phyloP scores from a whole-genome alignment of 1,140 invertebrate species.

The Delia radicum region DNA sequence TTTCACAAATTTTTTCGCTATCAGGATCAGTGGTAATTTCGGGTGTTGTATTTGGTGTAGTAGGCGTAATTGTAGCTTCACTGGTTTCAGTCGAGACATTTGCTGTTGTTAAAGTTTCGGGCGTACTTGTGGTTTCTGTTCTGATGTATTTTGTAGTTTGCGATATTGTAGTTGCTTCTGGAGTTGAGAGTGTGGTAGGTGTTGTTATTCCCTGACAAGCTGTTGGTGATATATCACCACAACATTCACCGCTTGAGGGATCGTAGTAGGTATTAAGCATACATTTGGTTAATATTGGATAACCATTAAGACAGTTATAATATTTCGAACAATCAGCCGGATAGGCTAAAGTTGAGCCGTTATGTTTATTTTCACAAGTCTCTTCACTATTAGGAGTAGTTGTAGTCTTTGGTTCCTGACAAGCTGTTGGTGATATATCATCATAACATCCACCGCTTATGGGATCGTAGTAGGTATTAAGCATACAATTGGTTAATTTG shows the following conservation, averaged over 20 bases:
- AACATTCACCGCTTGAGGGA: constrained; percentile 34
- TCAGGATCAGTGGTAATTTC: too few species aligned
- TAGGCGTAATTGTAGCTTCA: too few species aligned
- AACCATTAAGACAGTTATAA: constrained; percentile 34
- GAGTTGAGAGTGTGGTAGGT: too few species aligned
- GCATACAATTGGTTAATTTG: neutral
- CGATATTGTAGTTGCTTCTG: too few species aligned
- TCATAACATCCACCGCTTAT: constrained; percentile 33
- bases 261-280: constrained; percentile 37
- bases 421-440: constrained; percentile 36
- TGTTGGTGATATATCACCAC: constrained; percentile 24
- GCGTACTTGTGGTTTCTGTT: too few species aligned
- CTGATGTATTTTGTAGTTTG: too few species aligned
- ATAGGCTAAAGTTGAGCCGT: constrained; percentile 33
- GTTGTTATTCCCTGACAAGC: neutral
- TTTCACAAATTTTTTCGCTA: too few species aligned
- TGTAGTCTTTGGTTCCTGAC: neutral
- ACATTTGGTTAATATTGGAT: constrained; percentile 30
- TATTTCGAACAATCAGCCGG: constrained; percentile 35
- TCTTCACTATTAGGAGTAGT: constrained; percentile 32
- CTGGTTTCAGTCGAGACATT: too few species aligned
- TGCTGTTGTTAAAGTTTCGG: too few species aligned
- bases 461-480: constrained; percentile 35
- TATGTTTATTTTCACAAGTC: constrained; percentile 28
- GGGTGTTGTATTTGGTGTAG: too few species aligned